A percentile compares a stretch with the other conserved stretches of the same genome.
Conservation (phyloP, 2,113 vertebrate genomes). For the Gulo gulo region DNA sequence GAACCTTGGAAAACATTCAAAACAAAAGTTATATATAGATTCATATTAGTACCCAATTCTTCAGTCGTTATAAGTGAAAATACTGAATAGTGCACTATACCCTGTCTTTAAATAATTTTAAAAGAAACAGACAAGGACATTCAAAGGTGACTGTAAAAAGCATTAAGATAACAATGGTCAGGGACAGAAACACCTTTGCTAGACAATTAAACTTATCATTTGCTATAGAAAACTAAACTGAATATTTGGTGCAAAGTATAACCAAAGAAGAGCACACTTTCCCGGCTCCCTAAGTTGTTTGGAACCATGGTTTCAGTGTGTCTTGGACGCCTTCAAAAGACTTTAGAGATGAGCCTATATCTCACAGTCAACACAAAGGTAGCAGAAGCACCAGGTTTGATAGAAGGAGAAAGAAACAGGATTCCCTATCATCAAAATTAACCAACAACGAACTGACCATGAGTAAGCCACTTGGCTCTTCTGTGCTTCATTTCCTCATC, state of each 20-base stretch:
- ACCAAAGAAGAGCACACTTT: background rate
- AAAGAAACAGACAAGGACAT: background rate
- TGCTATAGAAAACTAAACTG: background rate
- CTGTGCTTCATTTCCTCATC: background rate
- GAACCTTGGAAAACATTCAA: background rate
- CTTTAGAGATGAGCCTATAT: constrained; percentile 12
- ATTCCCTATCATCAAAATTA: background rate
- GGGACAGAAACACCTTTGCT: constrained; percentile 26
- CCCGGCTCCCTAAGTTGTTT: background rate
- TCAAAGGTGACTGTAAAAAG: constrained; percentile 23
- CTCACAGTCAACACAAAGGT: background rate
- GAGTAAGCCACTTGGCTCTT: background rate
- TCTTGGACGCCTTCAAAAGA: background rate
- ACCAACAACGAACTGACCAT: background rate
- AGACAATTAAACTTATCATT: background rate
- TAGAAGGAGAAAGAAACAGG: background rate
- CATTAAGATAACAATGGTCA: constrained; percentile 5
- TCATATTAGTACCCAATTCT: background rate
- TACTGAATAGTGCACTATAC: background rate
- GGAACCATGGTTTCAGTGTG: background rate
- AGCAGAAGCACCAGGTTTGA: background rate
- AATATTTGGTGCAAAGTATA: background rate
- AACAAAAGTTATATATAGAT: background rate
- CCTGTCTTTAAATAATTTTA: constrained; percentile 9
- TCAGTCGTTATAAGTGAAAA: background rate